Percentiles rank a stretch among this genome's conserved stretches.
These are phyloP conservation scores for Theristicus caerulescens DNA, from an alignment of 2,113 vertebrate species.

Conservation along the genomic window DNA sequence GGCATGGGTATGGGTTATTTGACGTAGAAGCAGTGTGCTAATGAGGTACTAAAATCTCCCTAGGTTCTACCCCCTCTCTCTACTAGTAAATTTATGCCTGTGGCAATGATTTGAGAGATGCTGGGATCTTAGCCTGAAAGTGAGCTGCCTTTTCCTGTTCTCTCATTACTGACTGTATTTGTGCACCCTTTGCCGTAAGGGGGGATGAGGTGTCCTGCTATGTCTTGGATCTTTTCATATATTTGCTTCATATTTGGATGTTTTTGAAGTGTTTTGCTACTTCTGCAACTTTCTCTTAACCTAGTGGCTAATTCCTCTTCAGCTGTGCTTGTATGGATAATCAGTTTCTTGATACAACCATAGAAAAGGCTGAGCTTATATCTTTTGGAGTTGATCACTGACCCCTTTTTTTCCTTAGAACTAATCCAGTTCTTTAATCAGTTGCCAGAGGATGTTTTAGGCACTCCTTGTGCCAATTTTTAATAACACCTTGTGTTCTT, in stretches of 20 bases:
- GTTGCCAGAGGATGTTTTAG: conserved; percentile 55
- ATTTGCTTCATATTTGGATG: neutral
- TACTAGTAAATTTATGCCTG: neutral
- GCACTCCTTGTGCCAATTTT: conserved; percentile 20
- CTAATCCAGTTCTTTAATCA: conserved; percentile 45
- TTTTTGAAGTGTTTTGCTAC: neutral
- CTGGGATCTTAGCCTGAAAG: neutral
- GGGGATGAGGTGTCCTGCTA: neutral
- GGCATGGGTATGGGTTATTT: neutral
- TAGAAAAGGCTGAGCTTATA: conserved; percentile 8
- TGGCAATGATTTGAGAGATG: neutral
- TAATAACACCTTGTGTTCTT: conserved; percentile 35
- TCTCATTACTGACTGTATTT: neutral
- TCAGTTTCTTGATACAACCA: neutral
- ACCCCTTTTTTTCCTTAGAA: neutral
- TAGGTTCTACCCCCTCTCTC: neutral
- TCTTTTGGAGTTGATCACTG: neutral
- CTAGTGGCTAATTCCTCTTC: neutral
- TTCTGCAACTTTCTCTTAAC: neutral
- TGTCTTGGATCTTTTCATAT: neutral
- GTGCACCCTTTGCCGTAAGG: neutral
- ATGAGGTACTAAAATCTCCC: neutral
- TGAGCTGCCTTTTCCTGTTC: neutral
- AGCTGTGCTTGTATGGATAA: neutral
- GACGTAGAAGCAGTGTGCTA: neutral